Evolutionary conservation across 2,797 vertebrate genomes (phyloP).

Genomic region (Manis pentadactyla): DNA sequence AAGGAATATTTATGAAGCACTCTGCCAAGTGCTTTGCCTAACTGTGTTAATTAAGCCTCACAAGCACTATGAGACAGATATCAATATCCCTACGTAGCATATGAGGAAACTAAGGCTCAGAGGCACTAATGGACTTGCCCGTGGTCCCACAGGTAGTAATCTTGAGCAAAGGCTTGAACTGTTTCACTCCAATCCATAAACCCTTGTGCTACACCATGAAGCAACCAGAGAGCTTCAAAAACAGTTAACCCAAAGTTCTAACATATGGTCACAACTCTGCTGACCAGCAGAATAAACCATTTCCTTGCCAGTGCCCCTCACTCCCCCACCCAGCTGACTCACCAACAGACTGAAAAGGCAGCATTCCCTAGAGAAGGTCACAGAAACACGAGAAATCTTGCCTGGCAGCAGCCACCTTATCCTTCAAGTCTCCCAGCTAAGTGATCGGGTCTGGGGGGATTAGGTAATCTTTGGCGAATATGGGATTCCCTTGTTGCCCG

Average conservation of each 20-base stretch:
- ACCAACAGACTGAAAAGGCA: not conserved
- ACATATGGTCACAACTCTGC: not conserved
- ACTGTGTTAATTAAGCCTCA: not conserved
- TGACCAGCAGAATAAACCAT: not conserved
- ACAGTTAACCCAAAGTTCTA: not conserved
- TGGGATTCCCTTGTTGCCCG: not conserved
- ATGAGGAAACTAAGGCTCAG: not conserved
- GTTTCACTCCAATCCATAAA: not conserved
- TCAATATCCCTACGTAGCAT: not conserved
- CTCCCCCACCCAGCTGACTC: not conserved
- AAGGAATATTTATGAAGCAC: not conserved
- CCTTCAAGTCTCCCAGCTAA: not conserved
- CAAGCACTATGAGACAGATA: not conserved
- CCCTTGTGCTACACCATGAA: not conserved
- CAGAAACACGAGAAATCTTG: not conserved
- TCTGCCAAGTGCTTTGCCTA: not conserved
- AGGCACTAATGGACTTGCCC: not conserved
- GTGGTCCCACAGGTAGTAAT: not conserved
- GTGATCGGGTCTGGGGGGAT: no score
- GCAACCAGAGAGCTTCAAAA: not conserved
- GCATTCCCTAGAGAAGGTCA: not conserved
- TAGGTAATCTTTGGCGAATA: not conserved
- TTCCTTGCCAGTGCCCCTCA: not conserved
- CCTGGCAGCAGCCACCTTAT: not conserved
- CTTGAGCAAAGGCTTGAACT: not conserved